Evolutionary conservation across 1,140 invertebrate species (phyloP).

Genomic region (Drosophila prosaltans): DNA sequence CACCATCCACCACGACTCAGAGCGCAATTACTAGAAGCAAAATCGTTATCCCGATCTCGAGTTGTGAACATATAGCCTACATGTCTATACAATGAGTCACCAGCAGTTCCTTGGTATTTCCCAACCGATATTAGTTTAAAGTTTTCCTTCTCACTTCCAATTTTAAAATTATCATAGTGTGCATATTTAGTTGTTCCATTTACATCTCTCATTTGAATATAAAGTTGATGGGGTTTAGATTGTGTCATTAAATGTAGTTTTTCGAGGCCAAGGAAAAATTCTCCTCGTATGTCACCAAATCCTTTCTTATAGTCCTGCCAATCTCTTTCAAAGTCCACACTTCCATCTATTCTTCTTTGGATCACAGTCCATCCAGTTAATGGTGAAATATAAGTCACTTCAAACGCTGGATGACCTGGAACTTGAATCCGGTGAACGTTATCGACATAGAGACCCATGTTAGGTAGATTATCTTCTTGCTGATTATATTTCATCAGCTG

Average conservation of each 20-base stretch:
- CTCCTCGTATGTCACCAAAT: slow-evolving; percentile 58
- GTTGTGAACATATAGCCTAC: slow-evolving; percentile 56
- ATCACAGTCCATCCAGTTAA: not conserved
- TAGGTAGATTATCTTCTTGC: slow-evolving; percentile 1
- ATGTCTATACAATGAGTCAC: slow-evolving; percentile 87
- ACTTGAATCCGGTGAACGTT: not conserved
- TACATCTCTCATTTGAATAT: slow-evolving; percentile 86
- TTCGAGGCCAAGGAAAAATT: slow-evolving; percentile 86
- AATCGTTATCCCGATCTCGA: too few relatives aligned
- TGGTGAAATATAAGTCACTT: not conserved
- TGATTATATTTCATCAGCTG: not conserved
- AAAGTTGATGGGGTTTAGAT: slow-evolving; percentile 42
- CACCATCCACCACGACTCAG: slow-evolving; percentile 70
- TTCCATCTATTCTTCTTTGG: not conserved
- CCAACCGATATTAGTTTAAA: slow-evolving; percentile 83
- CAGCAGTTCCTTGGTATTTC: slow-evolving; percentile 85
- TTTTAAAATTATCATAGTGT: too few relatives aligned
- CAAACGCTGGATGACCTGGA: not conserved
- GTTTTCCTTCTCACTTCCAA: too few relatives aligned
- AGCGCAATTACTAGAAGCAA: too few relatives aligned
- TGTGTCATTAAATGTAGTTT: slow-evolving; percentile 85
- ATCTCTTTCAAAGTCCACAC: not conserved
- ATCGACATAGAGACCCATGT: not conserved
- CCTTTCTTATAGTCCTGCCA: not conserved
- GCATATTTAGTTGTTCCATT: slow-evolving; percentile 38